A percentile compares a stretch with the other conserved stretches of the same genome.
Evolutionary conservation across 2,797 vertebrate genomes (phyloP).

Genomic region (Trichosurus vulpecula): DNA sequence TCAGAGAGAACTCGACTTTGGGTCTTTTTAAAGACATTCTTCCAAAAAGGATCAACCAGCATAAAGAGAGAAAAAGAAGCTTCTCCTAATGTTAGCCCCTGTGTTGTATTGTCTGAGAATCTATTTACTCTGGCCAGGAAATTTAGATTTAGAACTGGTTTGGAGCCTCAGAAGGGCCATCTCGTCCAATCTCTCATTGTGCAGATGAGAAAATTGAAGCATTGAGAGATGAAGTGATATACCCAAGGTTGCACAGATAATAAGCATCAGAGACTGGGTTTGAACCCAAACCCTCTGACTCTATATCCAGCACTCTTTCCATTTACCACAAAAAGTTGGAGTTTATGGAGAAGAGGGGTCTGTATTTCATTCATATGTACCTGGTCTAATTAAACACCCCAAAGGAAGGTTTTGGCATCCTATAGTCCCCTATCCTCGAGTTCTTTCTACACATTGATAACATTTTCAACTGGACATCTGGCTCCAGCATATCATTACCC

Average conservation of each 20-base stretch:
- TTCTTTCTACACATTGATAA: conserved; percentile 23
- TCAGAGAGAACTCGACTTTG: neutral
- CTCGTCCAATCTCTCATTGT: neutral
- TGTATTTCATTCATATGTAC: neutral
- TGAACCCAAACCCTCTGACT: neutral
- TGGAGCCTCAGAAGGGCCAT: neutral
- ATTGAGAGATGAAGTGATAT: neutral
- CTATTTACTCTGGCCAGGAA: conserved; percentile 38
- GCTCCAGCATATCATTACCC: neutral
- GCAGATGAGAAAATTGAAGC: neutral
- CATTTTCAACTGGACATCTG: conserved; percentile 33
- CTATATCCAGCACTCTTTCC: neutral
- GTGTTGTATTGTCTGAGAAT: conserved; percentile 23
- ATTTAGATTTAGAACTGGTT: neutral
- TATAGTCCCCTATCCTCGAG: conserved; percentile 20
- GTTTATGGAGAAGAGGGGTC: neutral
- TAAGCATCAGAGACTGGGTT: neutral
- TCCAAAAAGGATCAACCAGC: neutral
- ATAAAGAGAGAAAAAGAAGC: neutral
- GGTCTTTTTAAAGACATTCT: conserved; percentile 11
- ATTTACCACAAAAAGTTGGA: neutral
- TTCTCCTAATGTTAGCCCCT: neutral
- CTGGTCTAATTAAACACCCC: neutral
- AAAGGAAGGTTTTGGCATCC: conserved; percentile 37
- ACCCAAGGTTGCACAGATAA: neutral